Evolutionary conservation across 2,797 vertebrate species (phyloP).

Genomic region (Macropus fuliginosus): DNA sequence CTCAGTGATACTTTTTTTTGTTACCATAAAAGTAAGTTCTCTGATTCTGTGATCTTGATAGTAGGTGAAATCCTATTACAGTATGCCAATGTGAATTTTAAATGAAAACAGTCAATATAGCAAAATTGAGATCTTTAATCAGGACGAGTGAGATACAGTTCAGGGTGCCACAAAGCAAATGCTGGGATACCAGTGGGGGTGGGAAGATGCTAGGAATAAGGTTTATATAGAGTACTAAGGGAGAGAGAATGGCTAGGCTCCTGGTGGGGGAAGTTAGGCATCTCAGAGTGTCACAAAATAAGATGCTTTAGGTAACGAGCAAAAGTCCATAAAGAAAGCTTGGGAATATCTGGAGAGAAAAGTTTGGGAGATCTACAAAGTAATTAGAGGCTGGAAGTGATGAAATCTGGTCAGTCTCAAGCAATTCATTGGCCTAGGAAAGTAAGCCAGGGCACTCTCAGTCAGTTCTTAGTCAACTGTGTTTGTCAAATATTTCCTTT

Average conservation of each 20-base stretch:
- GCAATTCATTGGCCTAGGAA: not conserved
- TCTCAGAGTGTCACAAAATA: not conserved
- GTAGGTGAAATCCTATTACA: not conserved
- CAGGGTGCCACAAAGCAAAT: not conserved
- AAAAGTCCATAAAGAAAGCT: not conserved
- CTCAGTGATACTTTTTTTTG: not conserved
- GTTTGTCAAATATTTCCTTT: not conserved
- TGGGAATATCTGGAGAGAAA: not conserved
- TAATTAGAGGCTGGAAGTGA: not conserved
- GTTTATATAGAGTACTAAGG: not conserved
- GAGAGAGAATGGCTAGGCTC: not conserved
- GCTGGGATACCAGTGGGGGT: no score
- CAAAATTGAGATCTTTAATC: not conserved
- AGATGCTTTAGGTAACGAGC: not conserved
- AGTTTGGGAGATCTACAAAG: not conserved
- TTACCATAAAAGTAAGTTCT: not conserved
- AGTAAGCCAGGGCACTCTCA: not conserved
- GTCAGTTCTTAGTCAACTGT: not conserved
- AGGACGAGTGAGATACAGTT: not conserved
- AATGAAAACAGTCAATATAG: not conserved
- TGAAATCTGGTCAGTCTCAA: not conserved
- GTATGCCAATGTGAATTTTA: not conserved
- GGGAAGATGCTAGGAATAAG: no score
- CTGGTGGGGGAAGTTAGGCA: not conserved
- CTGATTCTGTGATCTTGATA: not conserved